Evolutionary conservation across 2,888 invertebrate species (phyloP).

Genomic region (Auanema sp.): DNA sequence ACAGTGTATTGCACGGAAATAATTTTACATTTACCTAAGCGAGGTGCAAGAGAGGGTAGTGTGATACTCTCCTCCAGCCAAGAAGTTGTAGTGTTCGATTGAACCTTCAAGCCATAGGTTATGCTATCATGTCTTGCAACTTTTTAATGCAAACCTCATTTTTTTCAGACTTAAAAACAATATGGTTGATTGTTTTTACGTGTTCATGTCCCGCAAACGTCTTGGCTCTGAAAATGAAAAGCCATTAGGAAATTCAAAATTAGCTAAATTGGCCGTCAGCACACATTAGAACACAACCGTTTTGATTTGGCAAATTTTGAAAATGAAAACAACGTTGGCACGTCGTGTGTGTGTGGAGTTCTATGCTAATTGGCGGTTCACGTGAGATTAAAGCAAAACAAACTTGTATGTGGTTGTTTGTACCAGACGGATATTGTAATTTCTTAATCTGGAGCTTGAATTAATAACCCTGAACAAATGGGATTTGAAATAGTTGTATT

Average conservation of each 20-base stretch:
- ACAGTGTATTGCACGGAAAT: slow-evolving; percentile 58
- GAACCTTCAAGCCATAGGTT: slow-evolving; percentile 21
- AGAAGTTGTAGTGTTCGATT: slow-evolving; percentile 28
- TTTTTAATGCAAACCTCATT: slow-evolving; percentile 24
- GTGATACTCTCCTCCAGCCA: slow-evolving; percentile 43
- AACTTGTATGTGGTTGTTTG: slow-evolving; percentile 40
- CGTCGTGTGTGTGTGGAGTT: not conserved
- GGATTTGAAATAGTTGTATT: not conserved
- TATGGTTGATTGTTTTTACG: slow-evolving; percentile 44
- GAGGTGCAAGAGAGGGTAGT: slow-evolving; percentile 60
- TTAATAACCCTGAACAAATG: slow-evolving; percentile 31
- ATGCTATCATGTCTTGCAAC: not conserved
- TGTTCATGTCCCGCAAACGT: slow-evolving; percentile 63
- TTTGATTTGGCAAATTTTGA: too few relatives aligned
- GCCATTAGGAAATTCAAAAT: not conserved
- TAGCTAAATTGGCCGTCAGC: not conserved
- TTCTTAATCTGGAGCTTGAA: slow-evolving; percentile 28
- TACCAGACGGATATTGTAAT: slow-evolving; percentile 26
- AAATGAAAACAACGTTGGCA: too few relatives aligned
- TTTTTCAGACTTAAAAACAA: slow-evolving; percentile 41
- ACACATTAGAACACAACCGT: too few relatives aligned
- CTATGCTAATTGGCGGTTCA: not conserved
- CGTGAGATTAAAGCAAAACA: not conserved
- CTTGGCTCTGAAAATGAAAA: slow-evolving; percentile 53
- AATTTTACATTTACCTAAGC: slow-evolving; percentile 57